These are phyloP conservation scores for Halcyon smyrnensis DNA, from an alignment of 2,797 vertebrate genomes.

Conservation along the genomic window DNA sequence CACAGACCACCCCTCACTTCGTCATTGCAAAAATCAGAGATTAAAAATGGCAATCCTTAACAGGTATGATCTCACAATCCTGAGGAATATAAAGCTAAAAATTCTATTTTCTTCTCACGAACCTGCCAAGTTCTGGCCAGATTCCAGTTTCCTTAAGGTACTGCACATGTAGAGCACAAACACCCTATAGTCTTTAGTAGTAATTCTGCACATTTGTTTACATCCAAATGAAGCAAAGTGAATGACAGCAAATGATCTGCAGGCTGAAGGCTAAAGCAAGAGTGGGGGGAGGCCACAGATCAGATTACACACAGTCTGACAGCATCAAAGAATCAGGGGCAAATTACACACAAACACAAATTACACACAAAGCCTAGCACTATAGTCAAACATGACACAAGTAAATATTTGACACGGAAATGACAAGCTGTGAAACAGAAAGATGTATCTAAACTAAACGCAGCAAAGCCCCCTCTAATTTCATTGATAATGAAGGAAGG, in stretches of 20 bases:
- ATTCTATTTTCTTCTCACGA: background rate
- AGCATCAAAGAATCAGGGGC: background rate
- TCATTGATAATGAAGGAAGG: background rate
- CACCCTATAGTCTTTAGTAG: background rate
- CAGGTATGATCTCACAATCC: background rate
- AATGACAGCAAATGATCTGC: background rate
- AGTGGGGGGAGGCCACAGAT: background rate
- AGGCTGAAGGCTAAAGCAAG: background rate
- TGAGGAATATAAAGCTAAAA: background rate
- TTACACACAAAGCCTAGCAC: background rate
- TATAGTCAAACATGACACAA: background rate
- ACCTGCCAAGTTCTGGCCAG: background rate
- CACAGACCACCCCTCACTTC: background rate
- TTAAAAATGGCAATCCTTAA: rapidly evolving
- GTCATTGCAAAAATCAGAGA: background rate
- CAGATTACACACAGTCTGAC: background rate
- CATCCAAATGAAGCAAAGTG: background rate
- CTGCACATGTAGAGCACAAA: background rate
- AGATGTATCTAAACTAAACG: background rate
- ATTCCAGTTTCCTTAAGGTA: background rate
- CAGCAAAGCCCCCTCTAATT: background rate
- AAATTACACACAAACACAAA: conserved; percentile 4
- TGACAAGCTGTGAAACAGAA: background rate
- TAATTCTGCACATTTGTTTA: background rate
- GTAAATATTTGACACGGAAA: background rate